Percentiles rank a stretch among this genome's conserved stretches.
phyloP scores from a whole-genome alignment of 2,888 invertebrate species.

The Polia nebulosa region DNA sequence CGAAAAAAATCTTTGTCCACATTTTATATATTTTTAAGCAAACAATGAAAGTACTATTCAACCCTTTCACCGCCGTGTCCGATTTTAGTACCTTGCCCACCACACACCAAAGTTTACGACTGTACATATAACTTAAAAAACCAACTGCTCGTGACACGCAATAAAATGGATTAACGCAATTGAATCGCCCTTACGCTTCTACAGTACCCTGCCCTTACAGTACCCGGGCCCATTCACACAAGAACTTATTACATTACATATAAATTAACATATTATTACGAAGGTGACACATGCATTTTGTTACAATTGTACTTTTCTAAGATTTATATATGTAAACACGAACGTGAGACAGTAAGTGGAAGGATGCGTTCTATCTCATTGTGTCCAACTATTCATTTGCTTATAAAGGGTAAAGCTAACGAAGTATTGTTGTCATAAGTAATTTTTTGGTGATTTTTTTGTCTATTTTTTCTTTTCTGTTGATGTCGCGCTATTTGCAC shows the following conservation, averaged over 20 bases:
- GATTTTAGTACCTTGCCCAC: slow-evolving; percentile 45
- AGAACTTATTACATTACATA: slow-evolving; percentile 88
- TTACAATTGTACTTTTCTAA: slow-evolving; percentile 80
- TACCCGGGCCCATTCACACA: slow-evolving; percentile 77
- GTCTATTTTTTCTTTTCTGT: slow-evolving; percentile 36
- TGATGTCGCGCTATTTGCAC: slow-evolving; percentile 74
- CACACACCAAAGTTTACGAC: slow-evolving; percentile 57
- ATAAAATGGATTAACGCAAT: slow-evolving; percentile 89
- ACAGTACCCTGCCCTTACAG: slow-evolving; percentile 50
- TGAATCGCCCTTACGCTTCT: slow-evolving; percentile 74
- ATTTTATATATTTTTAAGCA: slow-evolving; percentile 5
- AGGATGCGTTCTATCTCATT: slow-evolving; percentile 62
- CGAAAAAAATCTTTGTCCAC: neutral
- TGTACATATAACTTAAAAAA: slow-evolving; percentile 68
- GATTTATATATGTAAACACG: slow-evolving; percentile 89
- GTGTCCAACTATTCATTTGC: slow-evolving; percentile 60
- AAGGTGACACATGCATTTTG: slow-evolving; percentile 81
- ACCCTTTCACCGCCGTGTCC: slow-evolving; percentile 37
- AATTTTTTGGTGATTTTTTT: slow-evolving; percentile 76
- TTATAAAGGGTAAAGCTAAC: slow-evolving; percentile 80
- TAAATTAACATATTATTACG: slow-evolving; percentile 89
- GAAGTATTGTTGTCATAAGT: slow-evolving; percentile 83
- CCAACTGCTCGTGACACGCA: slow-evolving; percentile 85
- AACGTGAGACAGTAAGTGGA: slow-evolving; percentile 78
- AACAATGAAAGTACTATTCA: slow-evolving; percentile 11